Base-by-base conservation (phyloP, 35 echinoderm and acorn worm species). In the Eucidaris tribuloides region DNA sequence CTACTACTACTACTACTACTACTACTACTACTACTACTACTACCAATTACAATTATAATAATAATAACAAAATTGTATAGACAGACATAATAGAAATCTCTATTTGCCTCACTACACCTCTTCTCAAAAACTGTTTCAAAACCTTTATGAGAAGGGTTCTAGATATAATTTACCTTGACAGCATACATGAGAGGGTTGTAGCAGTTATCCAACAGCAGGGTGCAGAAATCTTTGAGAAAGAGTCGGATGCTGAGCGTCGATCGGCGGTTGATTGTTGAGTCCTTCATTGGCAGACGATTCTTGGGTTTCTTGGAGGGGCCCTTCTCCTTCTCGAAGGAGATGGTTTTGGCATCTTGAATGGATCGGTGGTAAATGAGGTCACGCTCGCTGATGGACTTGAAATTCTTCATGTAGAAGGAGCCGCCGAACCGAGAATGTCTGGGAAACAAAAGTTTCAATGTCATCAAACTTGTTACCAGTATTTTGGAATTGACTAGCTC, bases 341-440 rank as follows among this genome's bases (percentile, higher is more conserved):
- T 92, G 40, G 62, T 68, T 34, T 93, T 92, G 45, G 81, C 79
- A 31, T 87, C 81, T 52, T 87, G 86, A 2, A 87, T 45, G 7
- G 91, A 62, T 0, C 72, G 66, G 44, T 99, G 90, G 68, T 93
- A 99, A 18, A 99, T 90, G 54, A 99, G 59, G 68, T 99, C 96
- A 34, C 83, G 55, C 4, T 99, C 96, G 46, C 86, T 93, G 83
- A 93, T 99, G 4, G 96, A 99, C 34, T 99, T 99, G 42, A 99
- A 55, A 50, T 99, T 90, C 45, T 90, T 90, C 27, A 99, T 46
- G 62, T 81, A 81, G 54, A 97, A 99, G 0, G 96, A 90, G 2
- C 96, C 96, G 13, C 96, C 96, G 49, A 97, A 99, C 46, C 96
- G 64, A 15, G 96, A 99, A 88, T 97, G 96, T 57, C 96, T 99